Evolutionary conservation across 2,797 vertebrate genomes (phyloP).

Genomic region (Chiroxiphia lanceolata): DNA sequence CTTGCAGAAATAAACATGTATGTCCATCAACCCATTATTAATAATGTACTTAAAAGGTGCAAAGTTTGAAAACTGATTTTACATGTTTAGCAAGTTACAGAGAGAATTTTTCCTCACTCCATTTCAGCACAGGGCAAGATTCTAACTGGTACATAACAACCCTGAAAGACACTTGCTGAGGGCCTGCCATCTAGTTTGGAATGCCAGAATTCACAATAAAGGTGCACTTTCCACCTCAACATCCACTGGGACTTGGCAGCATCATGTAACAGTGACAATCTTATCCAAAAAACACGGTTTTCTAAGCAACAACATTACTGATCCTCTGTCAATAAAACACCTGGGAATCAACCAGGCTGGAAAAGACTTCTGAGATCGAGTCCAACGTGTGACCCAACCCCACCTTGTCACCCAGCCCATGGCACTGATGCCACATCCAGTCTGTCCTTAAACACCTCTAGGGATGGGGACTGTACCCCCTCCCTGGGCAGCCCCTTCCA

Average conservation of each 20-base stretch:
- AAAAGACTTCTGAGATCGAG: no score
- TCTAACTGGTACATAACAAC: background rate
- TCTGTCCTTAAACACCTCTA: no score
- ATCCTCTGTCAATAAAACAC: background rate
- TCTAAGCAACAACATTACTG: background rate
- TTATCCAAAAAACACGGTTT: background rate
- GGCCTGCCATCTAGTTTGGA: background rate
- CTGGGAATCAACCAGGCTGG: no score
- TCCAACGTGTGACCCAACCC: no score
- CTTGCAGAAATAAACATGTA: background rate
- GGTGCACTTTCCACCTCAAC: background rate
- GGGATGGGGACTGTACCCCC: no score
- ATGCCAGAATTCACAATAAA: background rate
- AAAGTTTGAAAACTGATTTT: background rate
- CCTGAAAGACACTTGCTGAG: background rate
- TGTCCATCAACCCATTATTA: background rate
- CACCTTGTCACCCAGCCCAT: no score
- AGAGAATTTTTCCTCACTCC: background rate
- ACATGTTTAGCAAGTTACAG: background rate
- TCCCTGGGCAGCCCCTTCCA: no score
- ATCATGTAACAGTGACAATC: rapidly evolving
- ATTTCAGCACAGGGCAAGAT: background rate
- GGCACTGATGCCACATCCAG: no score
- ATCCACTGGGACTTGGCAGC: background rate
- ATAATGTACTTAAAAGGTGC: background rate